phyloP scores from a whole-genome alignment of 2,113 vertebrate species.

The Pelusios castaneus region DNA sequence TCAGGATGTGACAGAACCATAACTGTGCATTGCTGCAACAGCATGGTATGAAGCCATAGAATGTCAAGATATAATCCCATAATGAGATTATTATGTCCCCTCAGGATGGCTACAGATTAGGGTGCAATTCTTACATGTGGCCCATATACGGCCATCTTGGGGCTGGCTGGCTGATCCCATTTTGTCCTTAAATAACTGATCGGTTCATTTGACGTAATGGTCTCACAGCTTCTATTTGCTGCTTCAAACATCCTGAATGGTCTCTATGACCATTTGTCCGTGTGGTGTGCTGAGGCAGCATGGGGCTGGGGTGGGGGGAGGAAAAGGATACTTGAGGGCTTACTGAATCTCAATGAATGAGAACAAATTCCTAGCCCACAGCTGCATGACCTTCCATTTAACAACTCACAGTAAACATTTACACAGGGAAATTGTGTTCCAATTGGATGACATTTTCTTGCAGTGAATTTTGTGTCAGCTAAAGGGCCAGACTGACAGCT shows the following conservation, averaged over 20 bases:
- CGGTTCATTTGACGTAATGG: background rate
- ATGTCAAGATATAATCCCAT: background rate
- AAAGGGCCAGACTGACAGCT: background rate
- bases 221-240: background rate
- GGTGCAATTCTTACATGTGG: background rate
- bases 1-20: background rate
- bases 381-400: constrained; percentile 28
- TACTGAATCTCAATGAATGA: constrained; percentile 18
- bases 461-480: constrained; percentile 24
- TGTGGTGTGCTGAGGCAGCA: background rate
- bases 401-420: constrained; percentile 16
- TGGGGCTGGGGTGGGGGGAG: accelerated
- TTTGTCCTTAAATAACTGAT: background rate
- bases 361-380: background rate
- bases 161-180: background rate
- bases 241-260: background rate
- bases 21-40: background rate
- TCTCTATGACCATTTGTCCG: background rate
- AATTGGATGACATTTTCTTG: background rate
- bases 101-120: accelerated
- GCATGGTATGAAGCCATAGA: background rate
- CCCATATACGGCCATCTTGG: background rate
- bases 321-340: background rate
- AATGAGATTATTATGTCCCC: background rate
- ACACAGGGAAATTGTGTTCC: background rate